Evolutionary conservation across 1,140 invertebrate genomes (phyloP).

Genomic region (Lanistes nyassanus): DNA sequence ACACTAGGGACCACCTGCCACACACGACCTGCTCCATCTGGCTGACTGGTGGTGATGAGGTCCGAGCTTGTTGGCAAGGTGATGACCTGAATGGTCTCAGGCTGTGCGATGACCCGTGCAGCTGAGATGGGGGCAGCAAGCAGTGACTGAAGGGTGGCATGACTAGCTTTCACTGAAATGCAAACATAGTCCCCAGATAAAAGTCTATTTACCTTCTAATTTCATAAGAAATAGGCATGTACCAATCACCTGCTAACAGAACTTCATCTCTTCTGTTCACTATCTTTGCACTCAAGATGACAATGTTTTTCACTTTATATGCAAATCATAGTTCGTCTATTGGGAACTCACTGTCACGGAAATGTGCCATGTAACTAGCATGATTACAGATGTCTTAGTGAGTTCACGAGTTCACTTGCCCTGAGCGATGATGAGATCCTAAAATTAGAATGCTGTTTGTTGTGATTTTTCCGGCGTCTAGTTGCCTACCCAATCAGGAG

Average conservation of each 20-base stretch:
- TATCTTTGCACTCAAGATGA: no score
- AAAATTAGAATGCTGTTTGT: no score
- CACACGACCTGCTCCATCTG: conserved; percentile 39
- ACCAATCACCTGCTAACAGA: background rate
- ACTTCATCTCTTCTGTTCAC: background rate
- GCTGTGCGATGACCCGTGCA: conserved; percentile 37
- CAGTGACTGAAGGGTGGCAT: conserved; percentile 55
- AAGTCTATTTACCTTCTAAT: background rate
- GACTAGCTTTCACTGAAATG: conserved; percentile 36
- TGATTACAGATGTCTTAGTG: no score
- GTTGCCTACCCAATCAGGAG: no score
- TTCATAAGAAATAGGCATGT: background rate
- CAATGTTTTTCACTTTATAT: no score
- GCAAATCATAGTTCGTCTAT: no score
- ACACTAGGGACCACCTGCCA: conserved; percentile 49
- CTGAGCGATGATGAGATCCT: no score
- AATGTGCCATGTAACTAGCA: no score
- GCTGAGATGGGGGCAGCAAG: conserved; percentile 49
- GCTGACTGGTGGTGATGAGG: conserved; percentile 35
- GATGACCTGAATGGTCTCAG: conserved; percentile 56
- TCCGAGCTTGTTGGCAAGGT: conserved; percentile 46
- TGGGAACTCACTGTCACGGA: no score
- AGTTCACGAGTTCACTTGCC: no score
- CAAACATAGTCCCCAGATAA: background rate
- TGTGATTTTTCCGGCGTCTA: no score